Percentiles rank a stretch among this genome's conserved stretches.
phyloP scores from a whole-genome alignment of 2,113 vertebrate genomes.

The Nesoenas mayeri region DNA sequence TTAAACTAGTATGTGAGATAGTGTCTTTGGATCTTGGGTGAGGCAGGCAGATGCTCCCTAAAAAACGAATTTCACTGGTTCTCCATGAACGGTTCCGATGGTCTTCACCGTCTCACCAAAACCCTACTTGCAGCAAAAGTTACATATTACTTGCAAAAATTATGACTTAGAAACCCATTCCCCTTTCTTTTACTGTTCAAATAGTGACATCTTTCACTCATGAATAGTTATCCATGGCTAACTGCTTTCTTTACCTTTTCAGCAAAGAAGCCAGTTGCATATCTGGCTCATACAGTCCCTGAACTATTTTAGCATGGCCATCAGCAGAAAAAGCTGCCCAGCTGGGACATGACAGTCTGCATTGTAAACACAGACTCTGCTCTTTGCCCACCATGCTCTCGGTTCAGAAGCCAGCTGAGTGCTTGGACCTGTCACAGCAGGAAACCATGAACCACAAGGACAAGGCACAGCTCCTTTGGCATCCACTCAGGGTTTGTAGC shows the following conservation, averaged over 20 bases:
- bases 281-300: neutral
- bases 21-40: neutral
- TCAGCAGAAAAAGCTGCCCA: neutral
- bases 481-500: neutral
- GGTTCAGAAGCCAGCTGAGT: neutral
- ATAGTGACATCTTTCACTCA: neutral
- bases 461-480: neutral
- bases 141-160: neutral
- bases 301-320: neutral
- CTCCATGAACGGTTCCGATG: neutral
- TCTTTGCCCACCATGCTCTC: neutral
- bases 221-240: neutral
- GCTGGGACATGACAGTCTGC: neutral
- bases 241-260: neutral
- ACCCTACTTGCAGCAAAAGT: accelerated
- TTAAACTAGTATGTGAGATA: neutral
- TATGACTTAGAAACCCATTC: neutral
- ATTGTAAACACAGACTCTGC: neutral
- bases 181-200: neutral
- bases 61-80: neutral
- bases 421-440: neutral
- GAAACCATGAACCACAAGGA: neutral
- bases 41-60: neutral
- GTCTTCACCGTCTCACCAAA: neutral
- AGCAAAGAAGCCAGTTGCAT: neutral